phyloP scores from a whole-genome alignment of 2,113 vertebrate genomes.

The cat (Felis catus) region DNA sequence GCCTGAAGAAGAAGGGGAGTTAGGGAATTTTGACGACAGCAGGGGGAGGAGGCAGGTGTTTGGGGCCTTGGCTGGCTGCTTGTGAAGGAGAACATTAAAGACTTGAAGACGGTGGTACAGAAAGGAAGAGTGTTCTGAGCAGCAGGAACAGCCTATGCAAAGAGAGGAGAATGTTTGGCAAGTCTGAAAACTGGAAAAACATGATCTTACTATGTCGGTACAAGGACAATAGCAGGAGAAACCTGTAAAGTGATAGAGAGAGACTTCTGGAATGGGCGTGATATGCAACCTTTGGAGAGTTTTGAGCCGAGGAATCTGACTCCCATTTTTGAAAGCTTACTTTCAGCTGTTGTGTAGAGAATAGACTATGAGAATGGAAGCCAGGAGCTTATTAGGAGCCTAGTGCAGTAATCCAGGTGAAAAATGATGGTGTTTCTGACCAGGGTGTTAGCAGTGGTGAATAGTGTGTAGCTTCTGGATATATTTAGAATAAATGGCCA shows the following conservation, averaged over 20 bases:
- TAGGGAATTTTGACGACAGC: not conserved
- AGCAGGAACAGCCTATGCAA: not conserved
- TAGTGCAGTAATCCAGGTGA: not conserved
- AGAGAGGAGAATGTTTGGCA: not conserved
- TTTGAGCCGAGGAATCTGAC: not conserved
- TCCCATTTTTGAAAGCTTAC: not conserved
- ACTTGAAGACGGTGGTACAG: not conserved
- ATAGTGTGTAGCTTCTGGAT: not conserved
- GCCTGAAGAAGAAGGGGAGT: not conserved
- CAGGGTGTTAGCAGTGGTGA: too few species aligned
- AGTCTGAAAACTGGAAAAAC: not conserved
- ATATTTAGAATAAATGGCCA: not conserved
- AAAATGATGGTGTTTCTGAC: not conserved
- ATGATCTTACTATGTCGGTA: not conserved
- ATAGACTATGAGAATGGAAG: not conserved
- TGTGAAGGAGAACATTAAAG: not conserved
- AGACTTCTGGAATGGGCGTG: not conserved
- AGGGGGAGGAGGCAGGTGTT: rapidly evolving
- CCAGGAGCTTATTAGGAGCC: not conserved
- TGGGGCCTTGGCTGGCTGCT: not conserved
- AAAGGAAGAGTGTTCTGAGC: not conserved
- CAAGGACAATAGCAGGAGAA: not conserved
- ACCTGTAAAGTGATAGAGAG: not conserved
- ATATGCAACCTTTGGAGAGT: not conserved
- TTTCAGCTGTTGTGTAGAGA: not conserved